phyloP scores from a whole-genome alignment of 2,888 invertebrate genomes.

The Tenthredo notha region DNA sequence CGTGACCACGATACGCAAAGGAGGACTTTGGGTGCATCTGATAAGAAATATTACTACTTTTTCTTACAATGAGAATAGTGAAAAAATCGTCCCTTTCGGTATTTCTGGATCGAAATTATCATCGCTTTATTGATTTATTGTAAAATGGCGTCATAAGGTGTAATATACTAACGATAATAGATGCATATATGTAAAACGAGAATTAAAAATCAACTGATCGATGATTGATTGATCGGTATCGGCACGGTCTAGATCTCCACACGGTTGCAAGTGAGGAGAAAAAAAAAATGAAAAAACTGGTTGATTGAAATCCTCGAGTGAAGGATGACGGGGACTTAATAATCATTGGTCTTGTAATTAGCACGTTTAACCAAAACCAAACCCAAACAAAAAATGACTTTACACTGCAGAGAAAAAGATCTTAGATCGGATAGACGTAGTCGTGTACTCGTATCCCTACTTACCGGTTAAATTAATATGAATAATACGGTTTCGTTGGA shows the following conservation, averaged over 20 bases:
- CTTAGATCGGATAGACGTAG: too few species aligned
- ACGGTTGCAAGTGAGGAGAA: background rate
- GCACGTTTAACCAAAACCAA: background rate
- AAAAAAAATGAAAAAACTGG: slow-evolving; percentile 1
- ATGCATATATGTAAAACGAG: background rate
- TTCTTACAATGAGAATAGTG: too few species aligned
- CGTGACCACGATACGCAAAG: too few species aligned
- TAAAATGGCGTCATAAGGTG: too few species aligned
- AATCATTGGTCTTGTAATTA: background rate
- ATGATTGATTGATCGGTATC: background rate
- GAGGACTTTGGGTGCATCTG: too few species aligned
- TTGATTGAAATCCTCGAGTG: background rate
- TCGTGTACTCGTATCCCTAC: background rate
- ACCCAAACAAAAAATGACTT: too few species aligned
- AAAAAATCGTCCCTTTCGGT: too few species aligned
- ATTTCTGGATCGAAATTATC: too few species aligned
- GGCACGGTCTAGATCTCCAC: background rate
- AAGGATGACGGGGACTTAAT: background rate
- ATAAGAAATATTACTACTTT: too few species aligned
- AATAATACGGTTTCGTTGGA: background rate
- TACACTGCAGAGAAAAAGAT: too few species aligned
- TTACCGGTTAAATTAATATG: background rate
- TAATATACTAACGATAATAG: too few species aligned
- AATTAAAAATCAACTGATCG: background rate
- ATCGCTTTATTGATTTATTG: too few species aligned